Percentiles rank a stretch among this genome's conserved stretches.
These are phyloP conservation scores for Edolisoma coerulescens DNA, from an alignment of 2,113 vertebrate genomes.

Conservation along the genomic window DNA sequence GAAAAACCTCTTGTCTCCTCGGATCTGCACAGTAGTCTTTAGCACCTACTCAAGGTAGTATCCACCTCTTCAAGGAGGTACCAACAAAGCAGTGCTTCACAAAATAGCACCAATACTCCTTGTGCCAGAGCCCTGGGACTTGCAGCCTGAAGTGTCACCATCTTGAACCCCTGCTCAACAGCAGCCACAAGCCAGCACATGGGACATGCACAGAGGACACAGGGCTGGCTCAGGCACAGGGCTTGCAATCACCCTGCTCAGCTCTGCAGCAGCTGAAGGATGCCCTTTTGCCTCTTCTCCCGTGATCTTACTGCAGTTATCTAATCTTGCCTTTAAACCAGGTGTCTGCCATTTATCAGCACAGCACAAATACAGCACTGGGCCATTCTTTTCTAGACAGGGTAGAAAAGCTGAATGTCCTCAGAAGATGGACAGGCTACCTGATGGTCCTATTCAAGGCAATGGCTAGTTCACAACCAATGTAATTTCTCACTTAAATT, in stretches of 20 bases:
- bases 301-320: rapidly evolving
- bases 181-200: background rate
- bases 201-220: too few species aligned
- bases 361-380: background rate
- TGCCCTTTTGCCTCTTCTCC: background rate
- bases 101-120: background rate
- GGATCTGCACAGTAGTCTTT: background rate
- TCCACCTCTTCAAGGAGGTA: background rate
- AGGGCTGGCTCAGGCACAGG: background rate
- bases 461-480: background rate
- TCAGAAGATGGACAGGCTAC: background rate
- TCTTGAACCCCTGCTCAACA: background rate
- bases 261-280: background rate
- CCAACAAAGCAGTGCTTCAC: background rate
- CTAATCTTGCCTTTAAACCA: background rate
- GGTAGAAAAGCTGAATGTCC: background rate
- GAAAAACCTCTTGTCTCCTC: background rate
- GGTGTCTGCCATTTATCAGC: background rate
- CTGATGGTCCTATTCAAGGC: background rate
- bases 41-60: background rate
- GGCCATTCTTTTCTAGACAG: background rate
- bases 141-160: background rate
- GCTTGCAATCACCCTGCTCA: background rate
- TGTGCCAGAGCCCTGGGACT: background rate
- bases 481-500: background rate